Percentiles rank a stretch among this genome's conserved stretches.
phyloP scores from a whole-genome alignment of 2,797 vertebrate genomes.

The Gymnothorax javanicus region DNA sequence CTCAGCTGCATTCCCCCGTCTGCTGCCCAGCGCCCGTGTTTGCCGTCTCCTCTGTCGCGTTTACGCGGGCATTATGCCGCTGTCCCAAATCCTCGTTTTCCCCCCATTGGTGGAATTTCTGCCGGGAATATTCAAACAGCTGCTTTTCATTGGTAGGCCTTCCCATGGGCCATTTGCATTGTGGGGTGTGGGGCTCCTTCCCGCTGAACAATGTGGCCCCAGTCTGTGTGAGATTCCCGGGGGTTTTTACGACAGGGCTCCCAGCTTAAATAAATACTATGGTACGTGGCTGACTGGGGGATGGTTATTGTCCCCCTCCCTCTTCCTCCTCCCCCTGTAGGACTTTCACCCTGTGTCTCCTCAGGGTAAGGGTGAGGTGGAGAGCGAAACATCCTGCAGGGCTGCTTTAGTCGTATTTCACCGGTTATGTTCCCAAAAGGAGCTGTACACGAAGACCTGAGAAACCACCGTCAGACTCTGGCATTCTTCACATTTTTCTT shows the following conservation, averaged over 20 bases:
- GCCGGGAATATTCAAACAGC: slow-evolving; percentile 1
- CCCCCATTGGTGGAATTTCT: slow-evolving; percentile 27
- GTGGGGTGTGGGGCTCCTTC: neutral
- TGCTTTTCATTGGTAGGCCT: slow-evolving; percentile 19
- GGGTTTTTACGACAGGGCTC: slow-evolving; percentile 43
- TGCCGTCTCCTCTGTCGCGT: neutral
- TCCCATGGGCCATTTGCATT: neutral
- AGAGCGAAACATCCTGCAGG: neutral
- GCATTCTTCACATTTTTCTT: neutral
- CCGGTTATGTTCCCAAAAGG: neutral
- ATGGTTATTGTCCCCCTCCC: neutral
- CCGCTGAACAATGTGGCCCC: slow-evolving; percentile 51
- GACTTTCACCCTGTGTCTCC: neutral
- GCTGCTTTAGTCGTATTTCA: neutral
- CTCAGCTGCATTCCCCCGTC: neutral
- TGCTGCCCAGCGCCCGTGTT: neutral
- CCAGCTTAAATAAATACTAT: slow-evolving; percentile 60
- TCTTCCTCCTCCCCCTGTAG: slow-evolving; percentile 32
- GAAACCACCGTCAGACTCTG: neutral
- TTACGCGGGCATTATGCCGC: slow-evolving; percentile 22
- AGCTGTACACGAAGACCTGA: neutral
- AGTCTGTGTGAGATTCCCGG: slow-evolving; percentile 53
- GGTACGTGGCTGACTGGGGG: slow-evolving; percentile 52
- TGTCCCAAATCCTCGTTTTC: slow-evolving; percentile 16
- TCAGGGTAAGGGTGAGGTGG: slow-evolving; percentile 42